Evolutionary conservation across 2,113 vertebrate genomes (phyloP), one percentile per base, ranked within the genome.

Genomic region (Myotis brandtii): DNA sequence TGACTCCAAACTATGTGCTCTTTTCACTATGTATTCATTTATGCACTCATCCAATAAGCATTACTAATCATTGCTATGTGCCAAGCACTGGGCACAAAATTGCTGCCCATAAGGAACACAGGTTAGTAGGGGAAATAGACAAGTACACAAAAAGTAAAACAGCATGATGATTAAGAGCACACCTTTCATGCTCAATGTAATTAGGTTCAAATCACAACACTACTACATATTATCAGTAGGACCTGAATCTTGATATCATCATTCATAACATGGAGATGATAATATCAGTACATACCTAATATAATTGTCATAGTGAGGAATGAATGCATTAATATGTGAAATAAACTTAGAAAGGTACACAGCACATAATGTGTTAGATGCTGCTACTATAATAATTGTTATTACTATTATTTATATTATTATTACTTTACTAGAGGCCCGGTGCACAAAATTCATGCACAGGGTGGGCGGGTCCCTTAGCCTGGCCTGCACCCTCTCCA

Each of bases 1-100:
- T 94, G 7, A 87, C 10, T n/a, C 17, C 21, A 93, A 93, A 93
- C 82, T 86, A n/a, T 93, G 62, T 89, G 34, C 13, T 80, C 4
- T 72, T 95, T 89, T 86, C 54, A 75, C 9, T 85, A 62, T 23
- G 5, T 34, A 30, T 95, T 92, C 17, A 64, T 93, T 69, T 80
- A 93, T 70, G 59, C n/a, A 32, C 66, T 67, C 25, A 86, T 72
- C 9, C 23, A 93, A 67, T 82, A 89, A 86, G 43, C n/a, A 77
- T 50, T 66, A 66, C 86, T 91, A 89, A 95, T 13, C 2, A 82
- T 3, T 30, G 54, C 8, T 64, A 32, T 91, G 72, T 83, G 54
- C 43, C 50, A 86, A 37, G 56, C 18, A 64, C 30, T 88, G 79
- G 5, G 25, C 23, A 62, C 72, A 90, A 91, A 87, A 91, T 21